Percentiles rank a stretch among this genome's conserved stretches.
Conservation (phyloP, 1,140 invertebrate genomes). For the Magallana ariakensis region DNA sequence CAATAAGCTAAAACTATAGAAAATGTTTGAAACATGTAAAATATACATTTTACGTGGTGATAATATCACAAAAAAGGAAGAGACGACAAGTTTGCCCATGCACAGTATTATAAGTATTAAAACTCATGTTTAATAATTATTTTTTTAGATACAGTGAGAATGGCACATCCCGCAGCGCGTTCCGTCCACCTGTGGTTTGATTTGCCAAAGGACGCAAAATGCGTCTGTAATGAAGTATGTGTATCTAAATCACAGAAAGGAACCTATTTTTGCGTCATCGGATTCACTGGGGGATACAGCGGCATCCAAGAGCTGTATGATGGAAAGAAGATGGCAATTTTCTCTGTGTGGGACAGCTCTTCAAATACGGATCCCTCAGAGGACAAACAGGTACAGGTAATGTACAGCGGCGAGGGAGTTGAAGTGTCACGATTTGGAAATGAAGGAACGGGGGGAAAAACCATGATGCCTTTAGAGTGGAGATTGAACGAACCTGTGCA, state of each 20-base stretch:
- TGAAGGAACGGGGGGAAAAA: conserved; percentile 39
- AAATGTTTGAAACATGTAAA: too few species aligned
- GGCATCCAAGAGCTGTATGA: conserved; percentile 44
- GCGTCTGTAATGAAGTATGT: conserved; percentile 32
- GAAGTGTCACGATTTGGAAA: conserved; percentile 44
- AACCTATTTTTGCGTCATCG: conserved; percentile 45
- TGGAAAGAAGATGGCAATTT: conserved; percentile 38
- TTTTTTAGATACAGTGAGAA: background rate
- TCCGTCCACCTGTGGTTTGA: conserved; percentile 42
- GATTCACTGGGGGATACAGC: conserved; percentile 41
- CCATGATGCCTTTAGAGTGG: conserved; percentile 41
- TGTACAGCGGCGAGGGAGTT: conserved; percentile 40
- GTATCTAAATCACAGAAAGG: conserved; percentile 36
- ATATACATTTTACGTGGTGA: too few species aligned
- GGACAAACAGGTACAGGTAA: conserved; percentile 33
- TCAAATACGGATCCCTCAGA: conserved; percentile 25
- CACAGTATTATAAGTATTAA: background rate
- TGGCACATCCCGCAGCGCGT: conserved; percentile 31
- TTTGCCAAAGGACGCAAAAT: conserved; percentile 23
- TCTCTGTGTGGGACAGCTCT: conserved; percentile 50
- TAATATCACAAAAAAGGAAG: too few species aligned
- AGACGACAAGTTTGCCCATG: too few species aligned
- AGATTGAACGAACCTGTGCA: conserved; percentile 3
- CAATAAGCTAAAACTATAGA: too few species aligned
- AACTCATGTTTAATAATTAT: background rate